Conservation (phyloP, 2,888 invertebrate species). For the Omphaloscelis lunosa region DNA sequence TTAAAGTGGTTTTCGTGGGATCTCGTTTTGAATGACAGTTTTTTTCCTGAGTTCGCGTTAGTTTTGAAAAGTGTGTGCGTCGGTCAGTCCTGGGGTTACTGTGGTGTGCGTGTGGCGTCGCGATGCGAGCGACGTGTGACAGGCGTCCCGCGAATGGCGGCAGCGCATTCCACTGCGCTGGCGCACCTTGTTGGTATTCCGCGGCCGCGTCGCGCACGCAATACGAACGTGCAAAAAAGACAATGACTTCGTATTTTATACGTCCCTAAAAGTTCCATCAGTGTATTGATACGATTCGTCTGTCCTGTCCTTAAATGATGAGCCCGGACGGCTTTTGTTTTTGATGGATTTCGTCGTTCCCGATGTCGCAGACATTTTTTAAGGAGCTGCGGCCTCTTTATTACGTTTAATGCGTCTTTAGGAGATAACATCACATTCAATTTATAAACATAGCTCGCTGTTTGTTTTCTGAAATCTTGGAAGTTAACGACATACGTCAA, state of each 20-base stretch:
- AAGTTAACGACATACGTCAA: conserved; percentile 16
- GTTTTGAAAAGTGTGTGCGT: conserved; percentile 69
- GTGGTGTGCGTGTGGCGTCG: conserved; percentile 47
- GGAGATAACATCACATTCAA: conserved; percentile 54
- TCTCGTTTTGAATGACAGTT: conserved; percentile 68
- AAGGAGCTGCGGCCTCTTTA: conserved; percentile 53
- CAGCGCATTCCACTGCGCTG: conserved; percentile 73
- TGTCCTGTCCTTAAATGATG: conserved; percentile 79
- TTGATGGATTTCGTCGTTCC: conserved; percentile 75
- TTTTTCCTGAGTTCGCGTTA: conserved; percentile 65
- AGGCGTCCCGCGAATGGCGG: conserved; percentile 64
- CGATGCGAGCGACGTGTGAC: conserved; percentile 68
- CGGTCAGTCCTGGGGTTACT: conserved; percentile 54
- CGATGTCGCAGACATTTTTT: conserved; percentile 73
- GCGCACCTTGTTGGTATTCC: conserved; percentile 86
- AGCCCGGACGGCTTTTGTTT: conserved; percentile 73
- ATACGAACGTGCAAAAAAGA: conserved; percentile 86
- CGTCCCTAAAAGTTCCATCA: conserved; percentile 87
- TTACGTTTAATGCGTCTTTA: conserved; percentile 64
- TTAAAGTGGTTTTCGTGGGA: conserved; percentile 3
- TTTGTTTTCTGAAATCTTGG: conserved; percentile 29
- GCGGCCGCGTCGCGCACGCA: conserved; percentile 80
- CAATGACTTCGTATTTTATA: conserved; percentile 88
- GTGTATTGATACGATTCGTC: conserved; percentile 83
- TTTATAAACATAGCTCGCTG: conserved; percentile 31